phyloP scores from a whole-genome alignment of 2,888 invertebrate genomes.

The Dorcus parallelipipedus region DNA sequence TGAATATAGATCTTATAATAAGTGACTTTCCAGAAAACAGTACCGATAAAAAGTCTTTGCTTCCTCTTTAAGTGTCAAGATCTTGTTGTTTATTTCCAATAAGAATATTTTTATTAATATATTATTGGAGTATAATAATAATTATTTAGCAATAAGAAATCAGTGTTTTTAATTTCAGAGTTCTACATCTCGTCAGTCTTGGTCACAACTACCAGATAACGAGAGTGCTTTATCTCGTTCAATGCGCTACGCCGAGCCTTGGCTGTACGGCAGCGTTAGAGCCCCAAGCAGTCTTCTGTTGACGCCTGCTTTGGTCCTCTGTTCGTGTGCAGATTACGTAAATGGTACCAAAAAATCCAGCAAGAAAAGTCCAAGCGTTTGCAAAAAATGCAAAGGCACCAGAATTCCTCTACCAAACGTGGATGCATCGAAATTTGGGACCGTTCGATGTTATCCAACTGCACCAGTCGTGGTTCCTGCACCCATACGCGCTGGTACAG shows the following conservation, averaged over 20 bases:
- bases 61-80: not conserved
- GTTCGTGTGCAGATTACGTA: constrained; percentile 78
- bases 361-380: constrained; percentile 68
- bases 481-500: constrained; percentile 59
- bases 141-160: not conserved
- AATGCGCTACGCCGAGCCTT: constrained; percentile 82
- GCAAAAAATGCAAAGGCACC: constrained; percentile 82
- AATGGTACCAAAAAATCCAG: constrained; percentile 71
- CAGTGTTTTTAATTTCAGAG: constrained; percentile 27
- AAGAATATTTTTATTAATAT: not conserved
- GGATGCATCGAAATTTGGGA: constrained; percentile 58
- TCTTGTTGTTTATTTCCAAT: not conserved
- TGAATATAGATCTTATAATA: too few species aligned
- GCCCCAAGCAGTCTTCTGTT: constrained; percentile 43
- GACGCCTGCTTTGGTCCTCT: constrained; percentile 68
- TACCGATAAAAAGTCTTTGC: too few species aligned
- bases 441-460: constrained; percentile 53
- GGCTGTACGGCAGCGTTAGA: constrained; percentile 78
- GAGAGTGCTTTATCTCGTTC: constrained; percentile 75
- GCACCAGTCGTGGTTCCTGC: constrained; percentile 26
- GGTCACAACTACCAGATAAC: constrained; percentile 55
- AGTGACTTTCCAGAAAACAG: too few species aligned
- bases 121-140: not conserved
- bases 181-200: constrained; percentile 32
- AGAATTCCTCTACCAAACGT: constrained; percentile 65